These are phyloP conservation scores for Caenorhabditis imperialis DNA, from an alignment of 2,888 invertebrate genomes.

Conservation along the genomic window DNA sequence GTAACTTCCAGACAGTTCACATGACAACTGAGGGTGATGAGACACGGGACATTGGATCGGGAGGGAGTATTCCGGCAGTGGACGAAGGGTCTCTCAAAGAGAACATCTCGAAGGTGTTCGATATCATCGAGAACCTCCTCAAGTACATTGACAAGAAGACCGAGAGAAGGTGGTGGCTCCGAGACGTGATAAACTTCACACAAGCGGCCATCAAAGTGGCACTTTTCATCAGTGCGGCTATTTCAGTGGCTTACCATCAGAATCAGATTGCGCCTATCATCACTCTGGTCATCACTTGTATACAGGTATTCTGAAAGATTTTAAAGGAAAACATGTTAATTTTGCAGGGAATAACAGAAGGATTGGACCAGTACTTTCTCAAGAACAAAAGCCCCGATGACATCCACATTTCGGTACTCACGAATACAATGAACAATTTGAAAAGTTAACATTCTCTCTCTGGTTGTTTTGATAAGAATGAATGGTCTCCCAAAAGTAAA, in stretches of 20 bases:
- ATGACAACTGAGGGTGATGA: constrained; percentile 40
- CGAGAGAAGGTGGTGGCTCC: constrained; percentile 68
- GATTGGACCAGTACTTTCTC: constrained; percentile 66
- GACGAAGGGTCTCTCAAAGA: constrained; percentile 62
- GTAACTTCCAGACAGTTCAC: constrained; percentile 27
- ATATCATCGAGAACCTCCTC: constrained; percentile 63
- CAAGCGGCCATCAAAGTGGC: constrained; percentile 65
- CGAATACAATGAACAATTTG: constrained; percentile 39
- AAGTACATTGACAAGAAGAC: constrained; percentile 69
- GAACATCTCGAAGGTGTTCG: constrained; percentile 58
- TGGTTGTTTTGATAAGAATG: too few relatives aligned
- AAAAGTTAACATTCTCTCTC: constrained; percentile 23
- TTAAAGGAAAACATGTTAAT: background rate
- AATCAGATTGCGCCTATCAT: constrained; percentile 65
- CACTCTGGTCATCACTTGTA: constrained; percentile 63
- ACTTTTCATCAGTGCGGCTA: constrained; percentile 65
- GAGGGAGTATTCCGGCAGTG: constrained; percentile 33
- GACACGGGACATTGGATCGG: constrained; percentile 25
- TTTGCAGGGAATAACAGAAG: constrained; percentile 67
- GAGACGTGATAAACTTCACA: constrained; percentile 66
- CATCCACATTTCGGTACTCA: constrained; percentile 49
- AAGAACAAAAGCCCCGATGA: constrained; percentile 59
- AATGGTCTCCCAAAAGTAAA: too few relatives aligned
- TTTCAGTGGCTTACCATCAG: constrained; percentile 67
- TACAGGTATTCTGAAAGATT: constrained; percentile 60